Evolutionary conservation across 1,140 invertebrate genomes (phyloP), one percentile per base, ranked within the genome.

Genomic region (Eueides isabella): DNA sequence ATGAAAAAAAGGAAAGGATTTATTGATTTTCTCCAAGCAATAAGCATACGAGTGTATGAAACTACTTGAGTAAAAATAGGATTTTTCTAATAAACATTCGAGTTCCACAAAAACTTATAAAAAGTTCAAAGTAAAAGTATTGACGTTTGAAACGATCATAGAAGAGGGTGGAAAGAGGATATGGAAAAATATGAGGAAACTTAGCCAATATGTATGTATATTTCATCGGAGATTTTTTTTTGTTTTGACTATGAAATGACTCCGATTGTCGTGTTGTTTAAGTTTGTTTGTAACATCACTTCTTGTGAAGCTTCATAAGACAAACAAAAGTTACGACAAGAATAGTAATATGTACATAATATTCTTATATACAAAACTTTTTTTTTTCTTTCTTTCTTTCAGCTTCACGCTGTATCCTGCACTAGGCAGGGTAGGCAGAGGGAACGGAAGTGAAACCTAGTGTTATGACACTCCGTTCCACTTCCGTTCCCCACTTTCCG

Each of bases 151-250:
- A 68, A 35, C 44, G 67, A 67, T 61, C 41, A 55, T 35, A 33
- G 44, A 30, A 30, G 48, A 19, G 65, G 28, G 48, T 19, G 44
- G 64, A 12, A 9, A 16, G 44, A 41, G 62, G 65, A 44, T 44
- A 44, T 44, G 48, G 63, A 68, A 76, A 81, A 80, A 76, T 84
- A 84, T 82, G 78, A 84, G 77, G 72, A 78, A 82, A 82, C 64
- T 84, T 84, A 66, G 41, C 55, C 78, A 80, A 80, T 82, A 78
- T 82, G 64, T 81, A 80, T 82, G 78, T 84, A 81, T 80, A 78
- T 78, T 83, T 76, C 80, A 75, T 78, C 74, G 72, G 72, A 67
- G 73, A 72, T 55, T 79, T 38, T 38, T n/a, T 79, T 80, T 81
- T 83, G 75, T 83, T 80, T 80, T 72, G 69, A 74, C 69, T 64